Percentiles rank a stretch among this genome's conserved stretches.
Evolutionary conservation across 2,797 vertebrate genomes (phyloP).

Genomic region (Craterocephalus amniculus): DNA sequence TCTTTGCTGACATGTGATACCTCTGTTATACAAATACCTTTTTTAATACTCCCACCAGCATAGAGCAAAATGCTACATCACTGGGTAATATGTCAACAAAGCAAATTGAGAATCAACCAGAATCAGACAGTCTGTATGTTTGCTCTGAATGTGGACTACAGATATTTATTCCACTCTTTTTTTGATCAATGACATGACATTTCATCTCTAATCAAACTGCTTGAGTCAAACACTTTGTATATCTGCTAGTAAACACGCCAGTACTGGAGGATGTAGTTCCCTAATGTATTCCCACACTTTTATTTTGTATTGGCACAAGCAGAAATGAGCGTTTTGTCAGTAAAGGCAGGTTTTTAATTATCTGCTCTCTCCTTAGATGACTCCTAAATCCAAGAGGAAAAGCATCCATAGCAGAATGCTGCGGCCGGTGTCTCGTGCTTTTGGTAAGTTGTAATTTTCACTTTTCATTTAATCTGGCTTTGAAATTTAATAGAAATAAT

Average conservation of each 20-base stretch:
- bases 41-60: neutral
- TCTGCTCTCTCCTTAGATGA: slow-evolving; percentile 86
- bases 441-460: slow-evolving; percentile 82
- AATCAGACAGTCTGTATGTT: neutral
- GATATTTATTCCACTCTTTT: too few relatives aligned
- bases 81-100: too few relatives aligned
- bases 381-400: slow-evolving; percentile 97
- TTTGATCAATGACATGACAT: neutral
- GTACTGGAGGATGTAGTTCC: neutral
- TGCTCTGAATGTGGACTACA: neutral
- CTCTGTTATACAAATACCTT: neutral
- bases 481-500: neutral
- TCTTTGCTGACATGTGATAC: too few relatives aligned
- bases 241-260: too few relatives aligned
- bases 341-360: neutral
- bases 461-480: neutral
- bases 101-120: too few relatives aligned
- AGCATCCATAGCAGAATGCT: slow-evolving; percentile 99
- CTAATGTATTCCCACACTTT: neutral
- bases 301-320: neutral
- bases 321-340: neutral
- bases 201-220: neutral
- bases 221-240: neutral
- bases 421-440: slow-evolving; percentile 96
- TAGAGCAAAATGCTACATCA: neutral